Conservation (phyloP, 2,888 invertebrate species). For the Eucera pruinosa region DNA sequence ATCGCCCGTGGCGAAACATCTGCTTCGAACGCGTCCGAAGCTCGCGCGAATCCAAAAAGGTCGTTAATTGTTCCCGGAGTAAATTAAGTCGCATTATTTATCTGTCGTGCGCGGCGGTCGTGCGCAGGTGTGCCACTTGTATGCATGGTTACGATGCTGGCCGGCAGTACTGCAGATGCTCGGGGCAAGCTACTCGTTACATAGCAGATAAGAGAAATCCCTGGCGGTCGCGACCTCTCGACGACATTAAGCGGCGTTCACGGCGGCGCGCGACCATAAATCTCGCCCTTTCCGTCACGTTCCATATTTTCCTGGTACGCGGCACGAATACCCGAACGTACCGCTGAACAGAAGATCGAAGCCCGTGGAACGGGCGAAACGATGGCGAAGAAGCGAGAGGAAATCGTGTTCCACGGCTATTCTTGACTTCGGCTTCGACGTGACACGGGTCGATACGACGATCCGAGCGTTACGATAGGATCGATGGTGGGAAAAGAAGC, state of each 20-base stretch:
- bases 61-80: not conserved
- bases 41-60: too few species aligned
- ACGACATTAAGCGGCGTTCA: conserved; percentile 61
- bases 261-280: conserved; percentile 68
- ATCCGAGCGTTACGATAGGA: conserved; percentile 16
- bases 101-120: too few species aligned
- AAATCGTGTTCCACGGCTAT: conserved; percentile 24
- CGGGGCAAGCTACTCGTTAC: conserved; percentile 44
- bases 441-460: conserved; percentile 48
- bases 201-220: conserved; percentile 58
- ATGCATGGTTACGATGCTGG: not conserved
- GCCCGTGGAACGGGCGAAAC: not conserved
- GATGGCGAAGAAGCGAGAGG: not conserved
- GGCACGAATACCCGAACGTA: conserved; percentile 25
- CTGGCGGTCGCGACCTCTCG: conserved; percentile 37
- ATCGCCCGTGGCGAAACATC: not conserved
- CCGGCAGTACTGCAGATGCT: too few species aligned
- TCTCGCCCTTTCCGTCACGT: conserved; percentile 73
- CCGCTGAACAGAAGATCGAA: conserved; percentile 16
- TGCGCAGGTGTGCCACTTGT: not conserved
- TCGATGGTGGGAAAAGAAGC: conserved; percentile 16
- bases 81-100: conserved; percentile 3
- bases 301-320: conserved; percentile 73
- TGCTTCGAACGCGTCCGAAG: not conserved
- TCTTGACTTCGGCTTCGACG: conserved; percentile 41